These are phyloP conservation scores for Campopleginae sp. DNA, from an alignment of 2,888 invertebrate genomes.

Conservation along the genomic window DNA sequence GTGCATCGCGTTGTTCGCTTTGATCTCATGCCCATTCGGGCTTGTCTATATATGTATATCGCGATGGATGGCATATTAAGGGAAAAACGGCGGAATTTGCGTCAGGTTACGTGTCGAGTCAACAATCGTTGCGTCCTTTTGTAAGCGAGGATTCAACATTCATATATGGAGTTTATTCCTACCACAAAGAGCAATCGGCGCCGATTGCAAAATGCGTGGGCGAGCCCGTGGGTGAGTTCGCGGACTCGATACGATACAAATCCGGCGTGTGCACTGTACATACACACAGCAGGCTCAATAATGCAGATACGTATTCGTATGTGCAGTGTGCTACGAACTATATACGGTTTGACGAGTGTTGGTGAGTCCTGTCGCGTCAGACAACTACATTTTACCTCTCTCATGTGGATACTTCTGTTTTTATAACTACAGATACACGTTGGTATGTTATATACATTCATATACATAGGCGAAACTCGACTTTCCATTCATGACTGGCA, in stretches of 20 bases:
- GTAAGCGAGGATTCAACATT: neutral
- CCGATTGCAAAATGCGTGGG: constrained; percentile 65
- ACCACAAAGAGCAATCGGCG: constrained; percentile 33
- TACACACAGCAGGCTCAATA: neutral
- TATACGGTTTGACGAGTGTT: constrained; percentile 34
- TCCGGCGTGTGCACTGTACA: constrained; percentile 35
- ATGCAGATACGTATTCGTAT: constrained; percentile 3
- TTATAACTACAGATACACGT: neutral
- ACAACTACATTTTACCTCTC: constrained; percentile 20
- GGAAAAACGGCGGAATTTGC: neutral
- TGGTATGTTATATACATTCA: constrained; percentile 15
- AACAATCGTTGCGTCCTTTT: neutral
- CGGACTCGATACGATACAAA: constrained; percentile 57
- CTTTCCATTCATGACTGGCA: constrained; percentile 71
- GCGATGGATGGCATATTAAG: no score
- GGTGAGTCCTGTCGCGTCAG: constrained; percentile 33
- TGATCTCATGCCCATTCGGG: constrained; percentile 29
- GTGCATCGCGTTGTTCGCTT: constrained; percentile 30
- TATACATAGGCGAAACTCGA: constrained; percentile 49
- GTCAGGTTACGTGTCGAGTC: neutral
- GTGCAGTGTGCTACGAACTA: constrained; percentile 27
- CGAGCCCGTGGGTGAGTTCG: constrained; percentile 63
- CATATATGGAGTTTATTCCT: neutral
- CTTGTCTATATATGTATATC: neutral
- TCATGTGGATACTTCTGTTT: neutral